phyloP scores from a whole-genome alignment of 2,797 vertebrate species.

The Bradypodion ventrale region DNA sequence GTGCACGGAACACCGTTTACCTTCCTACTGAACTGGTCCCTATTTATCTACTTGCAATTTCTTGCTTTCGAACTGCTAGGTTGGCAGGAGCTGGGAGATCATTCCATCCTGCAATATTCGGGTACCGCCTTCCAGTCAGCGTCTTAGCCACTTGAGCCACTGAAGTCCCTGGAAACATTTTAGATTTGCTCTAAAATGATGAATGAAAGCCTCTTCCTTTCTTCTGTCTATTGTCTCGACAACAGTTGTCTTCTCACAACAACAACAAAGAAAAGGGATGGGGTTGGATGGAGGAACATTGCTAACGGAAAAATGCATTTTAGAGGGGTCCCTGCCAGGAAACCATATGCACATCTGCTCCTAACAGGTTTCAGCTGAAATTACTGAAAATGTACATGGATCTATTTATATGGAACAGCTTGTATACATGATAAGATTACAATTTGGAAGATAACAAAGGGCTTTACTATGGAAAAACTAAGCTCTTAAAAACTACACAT shows the following conservation, averaged over 20 bases:
- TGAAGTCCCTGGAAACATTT: conserved; percentile 30
- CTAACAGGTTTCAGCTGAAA: conserved; percentile 74
- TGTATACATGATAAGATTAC: conserved; percentile 70
- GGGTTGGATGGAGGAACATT: conserved; percentile 8
- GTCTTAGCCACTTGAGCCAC: too few relatives aligned
- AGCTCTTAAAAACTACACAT: conserved; percentile 19
- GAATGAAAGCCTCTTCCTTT: conserved; percentile 20
- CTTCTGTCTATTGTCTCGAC: background rate
- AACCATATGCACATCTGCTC: conserved; percentile 68
- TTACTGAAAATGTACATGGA: conserved; percentile 66
- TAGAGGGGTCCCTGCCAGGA: conserved; percentile 45
- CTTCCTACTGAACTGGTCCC: too few relatives aligned
- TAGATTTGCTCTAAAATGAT: conserved; percentile 15
- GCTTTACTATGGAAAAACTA: conserved; percentile 42
- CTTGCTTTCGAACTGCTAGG: too few relatives aligned
- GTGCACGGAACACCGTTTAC: too few relatives aligned
- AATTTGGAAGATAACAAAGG: conserved; percentile 56
- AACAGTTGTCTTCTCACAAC: background rate
- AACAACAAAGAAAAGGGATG: conserved; percentile 23
- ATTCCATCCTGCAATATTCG: too few relatives aligned
- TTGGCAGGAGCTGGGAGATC: too few relatives aligned
- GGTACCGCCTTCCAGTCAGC: too few relatives aligned
- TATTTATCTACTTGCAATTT: too few relatives aligned
- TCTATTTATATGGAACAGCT: conserved; percentile 66
- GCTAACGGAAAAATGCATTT: conserved; percentile 55